Base-by-base conservation (phyloP, 2,797 vertebrate species). In the Miichthys miiuy region DNA sequence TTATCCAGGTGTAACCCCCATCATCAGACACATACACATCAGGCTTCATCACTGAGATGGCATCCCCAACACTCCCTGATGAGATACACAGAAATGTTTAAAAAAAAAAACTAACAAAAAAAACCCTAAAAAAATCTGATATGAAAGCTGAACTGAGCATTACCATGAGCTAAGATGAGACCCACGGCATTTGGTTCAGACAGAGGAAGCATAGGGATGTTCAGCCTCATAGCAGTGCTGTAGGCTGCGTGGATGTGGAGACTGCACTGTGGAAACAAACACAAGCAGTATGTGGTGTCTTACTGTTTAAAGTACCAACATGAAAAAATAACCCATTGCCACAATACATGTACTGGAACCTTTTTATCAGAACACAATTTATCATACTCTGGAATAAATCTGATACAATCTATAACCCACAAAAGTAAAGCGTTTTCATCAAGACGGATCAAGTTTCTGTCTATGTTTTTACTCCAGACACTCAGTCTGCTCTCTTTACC, bases 21-120 rank as follows among this genome's bases (percentile, higher is more conserved):
- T 99, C 97, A 69, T 99, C 97, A 18, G 98, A 98, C 83, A 99
- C 96, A 55, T 97, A 99, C 69, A 99, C 97, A 8, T 98, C 97
- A 0, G 97, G 96, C 63, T 82, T 94, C 93, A 96, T 92, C 86
- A 96, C 90, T 0, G 97, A 98, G 85, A 97, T 96, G 58, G 96
- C 94, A 25, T 97, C 97, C 6, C 97, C 97, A 5, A 98, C 96
- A 2, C 97, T 99, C 57, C 97, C 97, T 99, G 91, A 61, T 81
- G 84, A 72, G 14, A 68, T 18, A 70, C 13, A 70, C 12, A 66
- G 41, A 78, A 68, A 41, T 21, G 0, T 25, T 87, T 3, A 85
- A 16, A 41, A 14, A 44, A 30, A n/a, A 34, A 41, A 41, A 7
- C 3, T n/a, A 27, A 27, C 0, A 34, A 7, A 50, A 42, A 25